These are phyloP conservation scores for Prochilodus magdalenae DNA, from an alignment of 2,113 vertebrate genomes.

Conservation along the genomic window DNA sequence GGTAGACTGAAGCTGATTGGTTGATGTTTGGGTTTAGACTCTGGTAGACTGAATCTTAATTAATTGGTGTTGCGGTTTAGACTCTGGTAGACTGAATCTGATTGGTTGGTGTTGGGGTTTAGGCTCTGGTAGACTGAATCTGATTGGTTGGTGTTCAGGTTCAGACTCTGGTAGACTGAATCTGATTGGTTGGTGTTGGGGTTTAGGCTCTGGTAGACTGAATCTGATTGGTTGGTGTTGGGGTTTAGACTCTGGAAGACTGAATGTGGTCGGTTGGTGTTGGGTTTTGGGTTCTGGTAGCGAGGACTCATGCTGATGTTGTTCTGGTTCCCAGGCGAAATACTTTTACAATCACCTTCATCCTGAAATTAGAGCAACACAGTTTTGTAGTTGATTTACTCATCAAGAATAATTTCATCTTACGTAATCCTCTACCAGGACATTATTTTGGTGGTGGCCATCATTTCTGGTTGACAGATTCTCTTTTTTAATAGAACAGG, in stretches of 20 bases:
- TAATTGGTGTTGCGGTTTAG: too few relatives aligned
- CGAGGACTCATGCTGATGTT: background rate
- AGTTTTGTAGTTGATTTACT: too few relatives aligned
- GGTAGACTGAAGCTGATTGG: too few relatives aligned
- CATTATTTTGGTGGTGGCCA: too few relatives aligned
- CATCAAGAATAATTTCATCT: too few relatives aligned
- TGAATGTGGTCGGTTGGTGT: slow-evolving; percentile 1
- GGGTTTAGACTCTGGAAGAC: background rate
- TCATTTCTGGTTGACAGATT: too few relatives aligned
- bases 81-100: background rate
- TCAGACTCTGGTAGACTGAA: slow-evolving; percentile 1
- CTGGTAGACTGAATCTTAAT: too few relatives aligned
- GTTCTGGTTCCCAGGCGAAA: background rate
- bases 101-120: background rate
- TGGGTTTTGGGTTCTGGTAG: background rate
- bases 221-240: background rate
- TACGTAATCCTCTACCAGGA: too few relatives aligned
- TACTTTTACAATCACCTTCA: background rate
- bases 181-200: background rate
- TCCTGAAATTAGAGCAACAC: background rate
- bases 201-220: background rate
- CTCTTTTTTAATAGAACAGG: too few relatives aligned
- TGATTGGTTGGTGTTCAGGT: background rate
- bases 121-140: background rate
- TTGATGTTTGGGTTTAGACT: too few relatives aligned